Base-by-base conservation (phyloP, 2,797 vertebrate genomes). In the Phrynocephalus vlangalii region DNA sequence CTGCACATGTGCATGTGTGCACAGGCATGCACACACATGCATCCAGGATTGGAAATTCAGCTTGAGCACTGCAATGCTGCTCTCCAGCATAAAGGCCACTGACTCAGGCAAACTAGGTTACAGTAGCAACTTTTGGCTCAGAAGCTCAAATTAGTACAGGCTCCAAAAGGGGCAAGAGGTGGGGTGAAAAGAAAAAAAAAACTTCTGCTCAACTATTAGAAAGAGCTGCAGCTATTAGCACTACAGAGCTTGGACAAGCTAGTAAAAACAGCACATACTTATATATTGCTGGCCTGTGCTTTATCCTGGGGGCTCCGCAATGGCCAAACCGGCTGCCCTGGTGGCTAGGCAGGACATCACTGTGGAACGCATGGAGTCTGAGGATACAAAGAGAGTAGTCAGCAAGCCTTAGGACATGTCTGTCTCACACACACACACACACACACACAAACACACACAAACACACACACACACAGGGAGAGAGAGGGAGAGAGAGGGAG, bases 201-300 rank as follows among this genome's bases (percentile, higher is more conserved):
- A 87, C 70, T 92, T 89, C 93, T 24, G 71, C 91, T 92, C 91
- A 92, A 84, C 91, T 44, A 89, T 89, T 48, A 83, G 33, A 22
- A 0, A 0, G n/a, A 88, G 88, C 44, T 0, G 89, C 92, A 94
- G 92, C 82, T 91, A 91, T 88, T 88, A 88, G 82, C 85, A 91
- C 89, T 80, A 91, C 88, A 92, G 88, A 91, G 93, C 88, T 89
- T 86, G 88, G 78, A 82, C 91, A 94, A 94, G 90, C 87, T 91
- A 92, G 91, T 76, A 94, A 94, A 95, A 94, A 91, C 82, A 87
- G 92, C 92, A 95, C 93, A 1, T 95, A 96, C 95, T 96, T 96
- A 96, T 96, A 95, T 86, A 95, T 92, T 50, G 87, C 91, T 10
- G 91, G 93, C 78, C 88, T 76, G 94, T 94, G 95, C 91, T 93